Evolutionary conservation across 2,888 invertebrate species (phyloP).

Genomic region (Epirrhoe alternata): DNA sequence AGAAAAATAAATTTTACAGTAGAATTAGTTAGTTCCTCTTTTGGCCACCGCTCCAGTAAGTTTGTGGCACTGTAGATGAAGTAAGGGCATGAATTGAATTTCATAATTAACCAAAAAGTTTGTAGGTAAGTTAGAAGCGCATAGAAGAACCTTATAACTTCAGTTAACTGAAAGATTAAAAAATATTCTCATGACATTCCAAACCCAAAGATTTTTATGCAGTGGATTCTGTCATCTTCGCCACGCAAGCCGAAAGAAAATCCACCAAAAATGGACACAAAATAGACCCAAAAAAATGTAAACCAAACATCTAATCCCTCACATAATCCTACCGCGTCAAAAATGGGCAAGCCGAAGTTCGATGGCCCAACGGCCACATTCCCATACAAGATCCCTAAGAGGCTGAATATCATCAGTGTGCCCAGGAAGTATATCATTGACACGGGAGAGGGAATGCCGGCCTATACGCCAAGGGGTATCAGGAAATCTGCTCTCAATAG

Average conservation of each 20-base stretch:
- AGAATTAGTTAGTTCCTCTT: too few species aligned
- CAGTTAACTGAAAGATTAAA: neutral
- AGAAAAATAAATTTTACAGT: too few species aligned
- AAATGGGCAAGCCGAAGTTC: constrained; percentile 64
- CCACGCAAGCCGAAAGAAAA: constrained; percentile 26
- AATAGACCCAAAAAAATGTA: constrained; percentile 39
- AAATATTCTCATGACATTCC: constrained; percentile 1
- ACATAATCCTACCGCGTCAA: constrained; percentile 48
- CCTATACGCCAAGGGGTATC: constrained; percentile 57
- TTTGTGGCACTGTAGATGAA: too few species aligned
- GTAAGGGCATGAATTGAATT: too few species aligned
- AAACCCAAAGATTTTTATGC: constrained; percentile 24
- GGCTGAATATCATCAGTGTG: constrained; percentile 64
- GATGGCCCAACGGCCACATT: constrained; percentile 63
- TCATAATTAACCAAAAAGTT: neutral
- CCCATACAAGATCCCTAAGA: constrained; percentile 62
- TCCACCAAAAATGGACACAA: constrained; percentile 44
- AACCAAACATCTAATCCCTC: constrained; percentile 28
- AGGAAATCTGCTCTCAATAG: constrained; percentile 64
- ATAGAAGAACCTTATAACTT: neutral
- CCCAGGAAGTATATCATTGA: constrained; percentile 60
- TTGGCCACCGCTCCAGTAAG: too few species aligned
- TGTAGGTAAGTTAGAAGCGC: neutral
- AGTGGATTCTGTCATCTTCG: constrained; percentile 23
- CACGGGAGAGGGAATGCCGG: constrained; percentile 64